Evolutionary conservation across 2,113 vertebrate genomes (phyloP).

Genomic region (Podiceps cristatus): DNA sequence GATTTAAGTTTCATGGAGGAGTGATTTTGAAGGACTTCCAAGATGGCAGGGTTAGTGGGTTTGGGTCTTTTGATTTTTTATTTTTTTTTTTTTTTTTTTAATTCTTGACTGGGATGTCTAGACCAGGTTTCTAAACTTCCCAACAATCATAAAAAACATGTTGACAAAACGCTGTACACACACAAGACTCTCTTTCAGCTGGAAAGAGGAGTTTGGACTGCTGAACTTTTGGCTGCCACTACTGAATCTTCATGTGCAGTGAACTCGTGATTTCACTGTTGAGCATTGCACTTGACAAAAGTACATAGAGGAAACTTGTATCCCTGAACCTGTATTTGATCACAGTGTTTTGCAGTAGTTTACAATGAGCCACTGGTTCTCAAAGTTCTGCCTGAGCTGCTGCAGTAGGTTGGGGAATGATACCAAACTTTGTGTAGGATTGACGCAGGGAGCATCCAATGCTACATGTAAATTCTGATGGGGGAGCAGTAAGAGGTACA

Average conservation of each 20-base stretch:
- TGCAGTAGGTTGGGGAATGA: accelerated
- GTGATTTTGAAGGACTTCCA: constrained; percentile 15
- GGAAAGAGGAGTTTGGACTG: background rate
- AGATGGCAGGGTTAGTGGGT: background rate
- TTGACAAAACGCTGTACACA: constrained; percentile 15
- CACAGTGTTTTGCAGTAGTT: background rate
- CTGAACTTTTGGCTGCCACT: background rate
- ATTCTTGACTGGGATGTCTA: background rate
- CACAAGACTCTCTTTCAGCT: constrained; percentile 23
- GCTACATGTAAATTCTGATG: background rate
- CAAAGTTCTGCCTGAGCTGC: background rate
- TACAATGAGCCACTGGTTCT: accelerated
- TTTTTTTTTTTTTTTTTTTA: background rate
- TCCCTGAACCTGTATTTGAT: background rate
- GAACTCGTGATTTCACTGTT: background rate
- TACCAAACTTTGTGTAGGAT: background rate
- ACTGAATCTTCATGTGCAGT: background rate
- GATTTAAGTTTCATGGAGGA: background rate
- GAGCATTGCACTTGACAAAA: background rate
- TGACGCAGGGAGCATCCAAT: accelerated
- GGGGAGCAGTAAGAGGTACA: background rate
- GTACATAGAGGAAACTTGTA: background rate
- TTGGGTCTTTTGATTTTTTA: background rate
- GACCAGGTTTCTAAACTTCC: constrained; percentile 13
- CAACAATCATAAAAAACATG: background rate